A percentile compares a stretch with the other conserved stretches of the same genome.
These are phyloP conservation scores for Tribolium castaneum DNA, from an alignment of 1,140 invertebrate species.

Conservation along the genomic window DNA sequence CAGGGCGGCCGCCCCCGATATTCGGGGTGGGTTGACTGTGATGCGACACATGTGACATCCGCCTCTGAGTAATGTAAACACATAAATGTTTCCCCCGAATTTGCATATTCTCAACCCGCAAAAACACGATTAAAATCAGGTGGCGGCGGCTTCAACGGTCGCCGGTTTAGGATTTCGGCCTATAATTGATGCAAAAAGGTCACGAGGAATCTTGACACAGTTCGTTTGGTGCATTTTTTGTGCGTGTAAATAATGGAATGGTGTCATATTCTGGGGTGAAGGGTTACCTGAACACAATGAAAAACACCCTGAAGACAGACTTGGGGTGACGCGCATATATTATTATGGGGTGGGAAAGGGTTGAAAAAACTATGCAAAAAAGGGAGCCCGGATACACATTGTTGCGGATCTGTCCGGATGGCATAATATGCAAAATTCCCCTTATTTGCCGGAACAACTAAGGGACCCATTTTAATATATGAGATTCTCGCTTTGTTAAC, in stretches of 20 bases:
- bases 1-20: slow-evolving; percentile 46
- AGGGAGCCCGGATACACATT: slow-evolving; percentile 57
- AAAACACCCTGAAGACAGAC: slow-evolving; percentile 64
- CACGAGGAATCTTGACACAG: slow-evolving; percentile 61
- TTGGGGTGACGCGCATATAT: slow-evolving; percentile 60
- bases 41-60: slow-evolving; percentile 51
- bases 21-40: slow-evolving; percentile 55
- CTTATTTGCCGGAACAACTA: slow-evolving; percentile 48
- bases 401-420: slow-evolving; percentile 57
- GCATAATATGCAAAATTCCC: slow-evolving; percentile 59
- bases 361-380: slow-evolving; percentile 64
- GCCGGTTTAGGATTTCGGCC: slow-evolving; percentile 54
- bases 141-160: slow-evolving; percentile 40
- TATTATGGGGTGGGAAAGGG: slow-evolving; percentile 62
- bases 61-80: not conserved
- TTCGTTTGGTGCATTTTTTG: slow-evolving; percentile 62
- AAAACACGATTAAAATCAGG: no score
- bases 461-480: slow-evolving; percentile 54
- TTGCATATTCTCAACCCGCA: slow-evolving; percentile 7
- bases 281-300: slow-evolving; percentile 62
- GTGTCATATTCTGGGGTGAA: slow-evolving; percentile 63
- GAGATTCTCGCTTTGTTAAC: slow-evolving; percentile 62
- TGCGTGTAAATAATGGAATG: slow-evolving; percentile 56
- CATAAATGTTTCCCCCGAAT: not conserved
- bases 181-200: slow-evolving; percentile 58